phyloP scores from a whole-genome alignment of 2,888 invertebrate genomes.

The Eustalomyia histrio region DNA sequence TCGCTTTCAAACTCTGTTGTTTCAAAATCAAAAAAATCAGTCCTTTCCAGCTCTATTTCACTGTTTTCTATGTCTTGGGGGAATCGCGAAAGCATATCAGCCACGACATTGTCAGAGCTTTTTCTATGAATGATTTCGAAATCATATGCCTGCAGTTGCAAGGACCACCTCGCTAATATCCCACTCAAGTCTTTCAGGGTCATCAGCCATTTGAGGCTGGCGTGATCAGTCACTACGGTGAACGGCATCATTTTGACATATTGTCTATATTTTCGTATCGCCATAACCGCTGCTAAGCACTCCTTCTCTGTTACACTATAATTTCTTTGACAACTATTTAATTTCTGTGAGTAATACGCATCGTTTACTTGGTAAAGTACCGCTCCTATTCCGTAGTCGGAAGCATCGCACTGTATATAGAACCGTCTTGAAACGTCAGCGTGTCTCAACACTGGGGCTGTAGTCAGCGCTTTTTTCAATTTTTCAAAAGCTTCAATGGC shows the following conservation, averaged over 20 bases:
- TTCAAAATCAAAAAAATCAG: not conserved
- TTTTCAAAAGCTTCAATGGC: no score
- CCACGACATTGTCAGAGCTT: not conserved
- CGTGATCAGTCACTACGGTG: not conserved
- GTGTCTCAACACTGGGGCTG: no score
- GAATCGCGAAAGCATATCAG: not conserved
- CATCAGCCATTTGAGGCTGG: conserved; percentile 1
- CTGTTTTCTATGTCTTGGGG: no score
- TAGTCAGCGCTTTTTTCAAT: no score
- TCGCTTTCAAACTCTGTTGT: conserved; percentile 5
- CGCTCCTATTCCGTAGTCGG: no score
- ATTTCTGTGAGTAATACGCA: no score
- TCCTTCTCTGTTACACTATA: not conserved
- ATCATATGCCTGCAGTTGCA: conserved; percentile 14
- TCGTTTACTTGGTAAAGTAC: no score
- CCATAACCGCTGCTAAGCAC: not conserved
- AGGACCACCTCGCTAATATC: conserved; percentile 9
- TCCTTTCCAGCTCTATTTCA: not conserved
- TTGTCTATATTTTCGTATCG: not conserved
- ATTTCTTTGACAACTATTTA: no score
- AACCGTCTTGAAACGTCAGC: no score
- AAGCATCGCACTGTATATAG: no score
- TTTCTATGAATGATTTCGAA: conserved; percentile 7
- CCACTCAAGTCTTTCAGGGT: not conserved
- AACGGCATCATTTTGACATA: no score